phyloP scores from a whole-genome alignment of 2,888 invertebrate species.

The Chironomus tentans region DNA sequence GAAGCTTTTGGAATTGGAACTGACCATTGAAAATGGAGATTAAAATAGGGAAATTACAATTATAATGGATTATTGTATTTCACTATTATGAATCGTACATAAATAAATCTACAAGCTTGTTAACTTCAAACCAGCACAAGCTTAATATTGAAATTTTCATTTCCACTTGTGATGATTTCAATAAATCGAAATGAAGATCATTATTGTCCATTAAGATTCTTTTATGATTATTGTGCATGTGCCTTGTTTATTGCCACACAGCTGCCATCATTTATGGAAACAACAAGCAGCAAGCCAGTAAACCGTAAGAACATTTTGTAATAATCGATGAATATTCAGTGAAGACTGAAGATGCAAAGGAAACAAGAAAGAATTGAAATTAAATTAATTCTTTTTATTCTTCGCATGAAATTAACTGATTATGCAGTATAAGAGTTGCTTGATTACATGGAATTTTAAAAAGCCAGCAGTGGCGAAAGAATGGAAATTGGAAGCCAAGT shows the following conservation, averaged over 20 bases:
- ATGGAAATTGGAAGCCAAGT: slow-evolving; percentile 1
- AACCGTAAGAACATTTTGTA: too few relatives aligned
- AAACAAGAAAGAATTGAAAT: too few relatives aligned
- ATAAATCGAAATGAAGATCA: too few relatives aligned
- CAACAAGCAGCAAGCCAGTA: too few relatives aligned
- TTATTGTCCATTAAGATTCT: neutral
- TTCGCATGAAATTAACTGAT: slow-evolving; percentile 12
- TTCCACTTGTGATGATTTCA: too few relatives aligned
- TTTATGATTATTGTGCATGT: neutral
- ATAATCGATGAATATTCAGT: too few relatives aligned
- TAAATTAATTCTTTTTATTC: neutral
- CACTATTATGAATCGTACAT: too few relatives aligned
- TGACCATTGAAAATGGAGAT: neutral
- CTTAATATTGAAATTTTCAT: too few relatives aligned
- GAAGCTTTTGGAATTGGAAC: neutral
- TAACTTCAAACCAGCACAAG: too few relatives aligned
- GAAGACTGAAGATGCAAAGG: too few relatives aligned
- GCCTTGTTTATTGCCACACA: neutral
- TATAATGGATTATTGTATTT: neutral
- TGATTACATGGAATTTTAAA: slow-evolving; percentile 8
- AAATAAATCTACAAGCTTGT: too few relatives aligned
- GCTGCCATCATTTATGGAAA: neutral
- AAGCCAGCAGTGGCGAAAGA: neutral
- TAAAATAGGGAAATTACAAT: neutral
- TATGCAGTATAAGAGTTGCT: slow-evolving; percentile 10